A percentile compares a stretch with the other conserved stretches of the same genome.
Conservation (phyloP, 2,113 vertebrate species). For the Terrapene triunguis region DNA sequence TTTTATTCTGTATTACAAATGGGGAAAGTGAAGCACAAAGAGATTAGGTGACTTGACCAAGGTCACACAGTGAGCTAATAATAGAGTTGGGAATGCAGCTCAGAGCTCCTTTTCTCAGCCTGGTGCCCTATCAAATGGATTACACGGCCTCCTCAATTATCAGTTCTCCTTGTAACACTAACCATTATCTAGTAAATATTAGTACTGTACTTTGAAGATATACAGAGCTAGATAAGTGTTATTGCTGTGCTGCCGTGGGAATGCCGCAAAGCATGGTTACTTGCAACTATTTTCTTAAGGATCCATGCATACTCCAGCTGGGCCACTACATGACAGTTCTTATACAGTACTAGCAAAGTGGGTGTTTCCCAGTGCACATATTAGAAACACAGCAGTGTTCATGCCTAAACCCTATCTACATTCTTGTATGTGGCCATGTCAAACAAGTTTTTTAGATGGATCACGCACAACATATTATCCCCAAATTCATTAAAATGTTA, state of each 20-base stretch:
- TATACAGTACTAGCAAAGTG: background rate
- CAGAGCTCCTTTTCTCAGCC: background rate
- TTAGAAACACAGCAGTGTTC: background rate
- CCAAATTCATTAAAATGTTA: background rate
- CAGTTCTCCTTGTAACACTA: background rate
- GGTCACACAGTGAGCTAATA: background rate
- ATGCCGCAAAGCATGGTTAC: background rate
- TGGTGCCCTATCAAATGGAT: background rate
- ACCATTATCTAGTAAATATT: background rate
- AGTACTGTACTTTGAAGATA: background rate
- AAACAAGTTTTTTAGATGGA: background rate
- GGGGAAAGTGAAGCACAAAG: background rate
- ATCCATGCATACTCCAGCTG: background rate
- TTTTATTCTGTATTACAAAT: background rate
- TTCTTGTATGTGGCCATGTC: background rate
- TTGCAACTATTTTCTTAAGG: background rate
- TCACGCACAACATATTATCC: background rate
- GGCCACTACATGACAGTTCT: background rate
- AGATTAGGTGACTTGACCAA: background rate
- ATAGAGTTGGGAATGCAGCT: background rate
- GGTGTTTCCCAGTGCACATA: background rate
- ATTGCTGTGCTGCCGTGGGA: background rate
- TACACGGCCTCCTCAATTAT: background rate
- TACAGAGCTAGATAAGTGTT: background rate
- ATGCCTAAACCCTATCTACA: background rate